These are phyloP conservation scores for Podarcis lilfordi DNA, from an alignment of 2,797 vertebrate species.

Conservation along the genomic window DNA sequence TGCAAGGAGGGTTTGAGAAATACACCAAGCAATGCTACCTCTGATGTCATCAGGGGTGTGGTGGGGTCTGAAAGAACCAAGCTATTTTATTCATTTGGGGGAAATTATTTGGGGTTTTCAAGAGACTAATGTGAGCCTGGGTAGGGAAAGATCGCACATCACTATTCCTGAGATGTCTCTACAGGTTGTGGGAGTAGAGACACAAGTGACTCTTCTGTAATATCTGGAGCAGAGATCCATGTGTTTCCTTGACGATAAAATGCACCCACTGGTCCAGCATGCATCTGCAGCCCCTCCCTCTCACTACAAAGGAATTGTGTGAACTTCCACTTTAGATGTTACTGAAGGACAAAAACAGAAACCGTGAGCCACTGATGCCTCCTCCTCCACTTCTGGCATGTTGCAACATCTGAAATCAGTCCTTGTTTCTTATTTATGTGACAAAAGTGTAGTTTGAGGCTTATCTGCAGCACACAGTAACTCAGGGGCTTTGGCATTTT, in stretches of 20 bases:
- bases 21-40: not conserved
- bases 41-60: not conserved
- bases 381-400: not conserved
- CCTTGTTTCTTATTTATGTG: conserved; percentile 11
- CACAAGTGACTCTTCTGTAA: not conserved
- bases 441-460: conserved; percentile 2
- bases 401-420: conserved; percentile 19
- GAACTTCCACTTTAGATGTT: not conserved
- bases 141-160: not conserved
- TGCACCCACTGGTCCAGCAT: not conserved
- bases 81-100: not conserved
- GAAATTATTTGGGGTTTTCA: not conserved
- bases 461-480: conserved; percentile 44
- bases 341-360: not conserved
- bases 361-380: not conserved
- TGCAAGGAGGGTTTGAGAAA: not conserved
- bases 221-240: not conserved
- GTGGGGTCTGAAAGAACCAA: not conserved
- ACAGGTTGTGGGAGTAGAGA: not conserved
- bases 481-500: conserved; percentile 47
- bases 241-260: not conserved
- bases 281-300: no score
- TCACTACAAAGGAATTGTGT: not conserved
- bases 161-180: not conserved
- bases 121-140: no score